Conservation (phyloP, 2,113 vertebrate genomes). For the Hyperoodon ampullatus region DNA sequence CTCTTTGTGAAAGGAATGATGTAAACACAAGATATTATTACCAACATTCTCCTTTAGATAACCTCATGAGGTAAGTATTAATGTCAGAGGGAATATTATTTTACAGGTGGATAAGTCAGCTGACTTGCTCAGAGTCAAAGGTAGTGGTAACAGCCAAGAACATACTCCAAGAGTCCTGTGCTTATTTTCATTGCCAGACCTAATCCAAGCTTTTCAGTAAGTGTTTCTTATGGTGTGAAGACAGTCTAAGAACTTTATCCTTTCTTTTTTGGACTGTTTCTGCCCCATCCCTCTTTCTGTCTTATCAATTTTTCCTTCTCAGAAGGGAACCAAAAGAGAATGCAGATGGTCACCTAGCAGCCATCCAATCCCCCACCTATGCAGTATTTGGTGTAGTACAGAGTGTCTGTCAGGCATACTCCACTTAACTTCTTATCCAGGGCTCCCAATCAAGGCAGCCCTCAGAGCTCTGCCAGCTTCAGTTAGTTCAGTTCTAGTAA, state of each 20-base stretch:
- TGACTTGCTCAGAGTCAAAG: conserved; percentile 66
- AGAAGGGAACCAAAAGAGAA: conserved; percentile 26
- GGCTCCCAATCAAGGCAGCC: conserved; percentile 12
- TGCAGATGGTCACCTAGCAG: neutral
- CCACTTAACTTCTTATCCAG: neutral
- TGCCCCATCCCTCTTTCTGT: neutral
- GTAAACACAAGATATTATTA: conserved; percentile 62
- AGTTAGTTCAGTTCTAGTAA: conserved; percentile 51
- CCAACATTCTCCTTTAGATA: conserved; percentile 64
- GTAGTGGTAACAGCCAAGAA: conserved; percentile 61
- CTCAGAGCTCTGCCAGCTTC: conserved; percentile 61
- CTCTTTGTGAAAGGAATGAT: conserved; percentile 49
- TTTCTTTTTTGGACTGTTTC: conserved; percentile 39
- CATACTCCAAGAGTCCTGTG: conserved; percentile 52
- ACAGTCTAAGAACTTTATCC: neutral
- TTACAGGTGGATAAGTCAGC: conserved; percentile 64
- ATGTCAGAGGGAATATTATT: conserved; percentile 74
- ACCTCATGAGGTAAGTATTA: conserved; percentile 73
- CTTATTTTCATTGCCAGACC: conserved; percentile 44
- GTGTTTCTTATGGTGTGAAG: neutral
- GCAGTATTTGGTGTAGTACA: neutral
- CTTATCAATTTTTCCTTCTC: conserved; percentile 18
- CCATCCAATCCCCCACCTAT: rapidly evolving
- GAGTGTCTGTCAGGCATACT: neutral
- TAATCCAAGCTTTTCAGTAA: conserved; percentile 55